phyloP scores from a whole-genome alignment of 2,888 invertebrate species.

The Archips xylosteana region DNA sequence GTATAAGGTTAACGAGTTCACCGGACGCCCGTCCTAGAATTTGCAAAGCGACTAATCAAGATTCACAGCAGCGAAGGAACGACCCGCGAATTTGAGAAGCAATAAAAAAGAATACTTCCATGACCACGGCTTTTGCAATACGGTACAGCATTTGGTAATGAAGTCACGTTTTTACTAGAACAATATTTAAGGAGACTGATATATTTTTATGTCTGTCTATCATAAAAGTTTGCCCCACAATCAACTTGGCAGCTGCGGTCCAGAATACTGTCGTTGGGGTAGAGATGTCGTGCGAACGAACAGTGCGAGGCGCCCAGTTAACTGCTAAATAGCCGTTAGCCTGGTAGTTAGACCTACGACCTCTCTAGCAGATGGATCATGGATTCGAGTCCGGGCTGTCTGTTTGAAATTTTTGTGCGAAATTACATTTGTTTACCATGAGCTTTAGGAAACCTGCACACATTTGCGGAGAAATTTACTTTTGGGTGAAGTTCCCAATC shows the following conservation, averaged over 20 bases:
- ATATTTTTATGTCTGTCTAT: background rate
- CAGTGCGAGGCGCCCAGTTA: background rate
- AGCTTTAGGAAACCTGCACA: too few species aligned
- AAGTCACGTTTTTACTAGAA: slow-evolving; percentile 2
- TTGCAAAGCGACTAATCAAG: background rate
- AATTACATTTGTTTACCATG: too few species aligned
- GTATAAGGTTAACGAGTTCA: too few species aligned
- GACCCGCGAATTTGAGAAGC: background rate
- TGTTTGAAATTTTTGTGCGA: too few species aligned
- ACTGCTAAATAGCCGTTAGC: background rate
- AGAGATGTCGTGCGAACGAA: too few species aligned
- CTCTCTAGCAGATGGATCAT: too few species aligned
- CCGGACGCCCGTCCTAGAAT: too few species aligned
- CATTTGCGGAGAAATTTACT: too few species aligned
- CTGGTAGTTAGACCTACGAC: too few species aligned
- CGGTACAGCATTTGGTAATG: background rate
- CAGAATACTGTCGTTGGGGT: background rate
- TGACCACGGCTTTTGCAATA: background rate
- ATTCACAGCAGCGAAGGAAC: background rate
- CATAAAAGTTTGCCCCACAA: background rate
- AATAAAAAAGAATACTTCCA: background rate
- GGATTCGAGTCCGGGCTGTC: too few species aligned
- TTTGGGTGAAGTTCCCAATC: too few species aligned
- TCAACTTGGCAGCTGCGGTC: background rate
- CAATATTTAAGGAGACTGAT: background rate